Evolutionary conservation across 2,888 invertebrate species (phyloP), one percentile per base, ranked within the genome.

Genomic region (Caenorhabditis sp.): DNA sequence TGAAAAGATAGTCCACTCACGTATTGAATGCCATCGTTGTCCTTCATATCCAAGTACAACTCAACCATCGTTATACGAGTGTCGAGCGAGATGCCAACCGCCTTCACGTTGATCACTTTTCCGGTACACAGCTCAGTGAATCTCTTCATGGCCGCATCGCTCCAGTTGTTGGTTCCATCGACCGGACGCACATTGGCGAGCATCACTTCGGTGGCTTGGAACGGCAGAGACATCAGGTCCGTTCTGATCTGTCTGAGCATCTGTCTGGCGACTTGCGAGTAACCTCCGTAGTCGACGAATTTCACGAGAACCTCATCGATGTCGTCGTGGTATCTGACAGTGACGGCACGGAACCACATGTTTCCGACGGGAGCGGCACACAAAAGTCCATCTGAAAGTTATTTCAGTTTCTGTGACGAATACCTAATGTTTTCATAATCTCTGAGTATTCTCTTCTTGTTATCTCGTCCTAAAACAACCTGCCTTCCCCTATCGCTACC

Each of bases 261-360:
- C 65, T 92, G 91, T 83, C 93, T 93, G 85, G 93, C 93, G 63
- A 96, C 92, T 72, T 92, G 92, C 88, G 93, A 93, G 90, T 94
- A 98, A 56, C 98, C 98, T 53, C 99, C 99, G 88, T 95, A 95
- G 91, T 99, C 99, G 56, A 98, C 93, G 89, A 95, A 93, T 90
- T 94, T 94, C 66, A 96, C 93, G 81, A 95, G 92, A 84, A 94
- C 94, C 43, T 92, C 92, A 70, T 91, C 91, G n/a, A 82, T 80
- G 1, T 89, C 89, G 26, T 83, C 84, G 78, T 92, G 92, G 79
- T 93, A 93, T 37, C 93, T 92, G 74, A 94, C 92, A 58, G 95
- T 93, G 91, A 94, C 93, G 13, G 94, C 94, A 83, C 96, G 92
- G 90, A 94, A 95, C 98, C 98, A 98, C 85, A 93, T 93, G 83